Conservation (phyloP, 2,797 vertebrate genomes). For the Liasis olivaceus region DNA sequence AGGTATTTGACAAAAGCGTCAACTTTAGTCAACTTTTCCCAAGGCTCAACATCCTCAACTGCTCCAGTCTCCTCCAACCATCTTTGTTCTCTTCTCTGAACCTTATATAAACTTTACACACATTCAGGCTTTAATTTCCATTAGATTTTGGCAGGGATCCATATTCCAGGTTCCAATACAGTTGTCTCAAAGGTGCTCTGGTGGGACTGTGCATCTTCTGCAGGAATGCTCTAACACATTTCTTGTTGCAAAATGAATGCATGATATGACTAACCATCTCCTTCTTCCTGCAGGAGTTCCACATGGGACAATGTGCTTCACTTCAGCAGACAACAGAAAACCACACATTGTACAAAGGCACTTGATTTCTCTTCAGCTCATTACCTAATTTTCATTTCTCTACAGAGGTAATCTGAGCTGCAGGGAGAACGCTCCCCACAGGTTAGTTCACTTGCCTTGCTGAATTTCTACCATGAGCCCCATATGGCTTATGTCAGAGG, state of each 20-base stretch:
- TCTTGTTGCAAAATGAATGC: neutral
- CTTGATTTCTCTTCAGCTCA: neutral
- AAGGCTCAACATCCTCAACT: too few relatives aligned
- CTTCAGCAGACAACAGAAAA: neutral
- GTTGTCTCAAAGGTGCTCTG: neutral
- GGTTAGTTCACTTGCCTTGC: neutral
- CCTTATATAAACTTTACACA: neutral
- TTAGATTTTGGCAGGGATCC: neutral
- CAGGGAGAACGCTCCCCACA: too few relatives aligned
- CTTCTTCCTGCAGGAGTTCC: neutral
- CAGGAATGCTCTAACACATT: neutral
- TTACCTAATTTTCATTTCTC: neutral
- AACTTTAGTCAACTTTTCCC: too few relatives aligned
- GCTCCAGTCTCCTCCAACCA: too few relatives aligned
- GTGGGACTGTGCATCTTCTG: neutral
- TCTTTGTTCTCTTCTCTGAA: too few relatives aligned
- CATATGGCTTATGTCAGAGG: neutral
- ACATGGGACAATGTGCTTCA: neutral
- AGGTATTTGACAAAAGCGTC: too few relatives aligned
- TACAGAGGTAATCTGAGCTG: neutral
- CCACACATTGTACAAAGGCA: neutral
- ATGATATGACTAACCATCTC: neutral
- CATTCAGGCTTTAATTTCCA: neutral
- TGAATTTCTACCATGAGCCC: neutral
- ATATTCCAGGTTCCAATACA: neutral